Conservation (phyloP, 1,140 invertebrate genomes). For the Onthophagus taurus region DNA sequence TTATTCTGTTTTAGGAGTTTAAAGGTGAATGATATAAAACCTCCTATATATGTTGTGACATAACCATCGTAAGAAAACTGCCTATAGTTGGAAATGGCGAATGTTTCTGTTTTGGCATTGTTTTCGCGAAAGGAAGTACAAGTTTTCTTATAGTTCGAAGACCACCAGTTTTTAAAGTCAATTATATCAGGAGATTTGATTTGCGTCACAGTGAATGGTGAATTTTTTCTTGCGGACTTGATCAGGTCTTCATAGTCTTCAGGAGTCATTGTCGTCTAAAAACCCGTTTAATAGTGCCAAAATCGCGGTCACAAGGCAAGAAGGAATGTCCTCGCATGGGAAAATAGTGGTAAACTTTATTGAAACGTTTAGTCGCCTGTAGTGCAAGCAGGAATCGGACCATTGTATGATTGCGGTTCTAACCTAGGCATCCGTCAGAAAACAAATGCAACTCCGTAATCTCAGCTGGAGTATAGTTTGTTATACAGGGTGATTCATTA, state of each 20-base stretch:
- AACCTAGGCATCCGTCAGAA: slow-evolving; percentile 5
- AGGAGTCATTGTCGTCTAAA: slow-evolving; percentile 19
- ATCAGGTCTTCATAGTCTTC: slow-evolving; percentile 23
- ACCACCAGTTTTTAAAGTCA: neutral
- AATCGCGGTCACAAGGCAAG: slow-evolving; percentile 29
- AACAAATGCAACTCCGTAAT: no score
- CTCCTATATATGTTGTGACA: neutral
- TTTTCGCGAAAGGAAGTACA: neutral
- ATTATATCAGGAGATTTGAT: slow-evolving; percentile 3
- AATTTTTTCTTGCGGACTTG: slow-evolving; percentile 17
- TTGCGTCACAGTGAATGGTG: slow-evolving; percentile 20
- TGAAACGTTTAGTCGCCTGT: slow-evolving; percentile 19
- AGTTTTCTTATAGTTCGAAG: neutral
- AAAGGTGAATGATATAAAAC: neutral
- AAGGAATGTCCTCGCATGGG: slow-evolving; percentile 32
- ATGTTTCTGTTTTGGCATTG: neutral
- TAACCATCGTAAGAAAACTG: slow-evolving; percentile 3
- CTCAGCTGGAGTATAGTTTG: no score
- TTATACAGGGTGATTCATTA: no score
- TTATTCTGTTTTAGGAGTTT: slow-evolving; percentile 1
- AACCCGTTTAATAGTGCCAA: no score
- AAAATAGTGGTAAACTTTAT: slow-evolving; percentile 27
- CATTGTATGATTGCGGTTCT: slow-evolving; percentile 25
- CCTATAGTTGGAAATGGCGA: slow-evolving; percentile 2
- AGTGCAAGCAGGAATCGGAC: slow-evolving; percentile 23